phyloP scores from a whole-genome alignment of 2,888 invertebrate species.

The Itoplectis maculator region DNA sequence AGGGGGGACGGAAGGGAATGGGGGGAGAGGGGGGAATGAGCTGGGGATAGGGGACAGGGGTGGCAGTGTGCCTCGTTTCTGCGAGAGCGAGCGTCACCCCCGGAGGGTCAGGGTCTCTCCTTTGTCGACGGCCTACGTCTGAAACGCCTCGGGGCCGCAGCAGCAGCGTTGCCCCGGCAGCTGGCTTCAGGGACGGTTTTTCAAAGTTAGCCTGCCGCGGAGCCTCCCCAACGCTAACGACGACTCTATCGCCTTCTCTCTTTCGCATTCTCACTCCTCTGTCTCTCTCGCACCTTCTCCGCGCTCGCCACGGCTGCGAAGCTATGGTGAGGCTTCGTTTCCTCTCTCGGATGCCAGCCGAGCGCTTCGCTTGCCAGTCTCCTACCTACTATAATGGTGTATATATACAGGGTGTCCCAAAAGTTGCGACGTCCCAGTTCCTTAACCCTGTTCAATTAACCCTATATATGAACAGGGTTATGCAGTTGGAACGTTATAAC shows the following conservation, averaged over 20 bases:
- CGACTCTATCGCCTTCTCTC: conserved; percentile 25
- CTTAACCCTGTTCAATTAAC: too few species aligned
- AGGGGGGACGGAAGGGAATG: neutral
- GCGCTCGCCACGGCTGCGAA: neutral
- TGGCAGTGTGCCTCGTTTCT: conserved; percentile 52
- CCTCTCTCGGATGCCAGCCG: conserved; percentile 58
- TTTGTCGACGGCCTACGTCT: conserved; percentile 76
- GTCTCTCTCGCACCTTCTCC: neutral
- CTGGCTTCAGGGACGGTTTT: conserved; percentile 68
- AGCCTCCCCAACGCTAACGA: conserved; percentile 73
- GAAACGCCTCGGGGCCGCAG: conserved; percentile 71
- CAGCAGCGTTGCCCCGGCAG: conserved; percentile 69
- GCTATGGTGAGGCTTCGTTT: conserved; percentile 65
- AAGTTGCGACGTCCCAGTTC: too few species aligned
- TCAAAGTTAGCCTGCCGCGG: conserved; percentile 70
- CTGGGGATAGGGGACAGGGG: conserved; percentile 4
- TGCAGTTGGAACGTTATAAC: too few species aligned
- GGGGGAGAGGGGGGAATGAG: neutral
- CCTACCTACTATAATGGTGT: conserved; percentile 47
- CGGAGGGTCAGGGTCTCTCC: conserved; percentile 79
- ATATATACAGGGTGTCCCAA: too few species aligned
- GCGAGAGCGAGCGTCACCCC: conserved; percentile 71
- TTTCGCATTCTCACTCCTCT: neutral
- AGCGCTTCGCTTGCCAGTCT: conserved; percentile 53
- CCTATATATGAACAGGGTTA: too few species aligned